phyloP scores from a whole-genome alignment of 2,888 invertebrate genomes.

The Nomada hirtipes region DNA sequence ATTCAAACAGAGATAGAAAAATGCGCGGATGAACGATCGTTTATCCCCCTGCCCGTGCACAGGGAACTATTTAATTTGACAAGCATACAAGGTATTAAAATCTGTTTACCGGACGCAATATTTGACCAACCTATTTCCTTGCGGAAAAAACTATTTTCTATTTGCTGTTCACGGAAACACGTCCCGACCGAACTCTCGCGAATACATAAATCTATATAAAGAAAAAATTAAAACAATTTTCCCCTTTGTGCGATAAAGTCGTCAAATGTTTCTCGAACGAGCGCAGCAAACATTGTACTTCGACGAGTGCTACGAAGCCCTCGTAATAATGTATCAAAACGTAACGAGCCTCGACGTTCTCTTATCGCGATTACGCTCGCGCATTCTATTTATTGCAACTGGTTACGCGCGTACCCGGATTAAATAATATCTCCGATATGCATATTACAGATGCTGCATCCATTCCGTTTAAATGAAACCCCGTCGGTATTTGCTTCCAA shows the following conservation, averaged over 20 bases:
- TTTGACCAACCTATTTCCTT: constrained; percentile 1
- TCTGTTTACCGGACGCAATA: constrained; percentile 4
- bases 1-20: background rate
- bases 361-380: constrained; percentile 47
- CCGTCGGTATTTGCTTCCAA: background rate
- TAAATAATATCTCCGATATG: constrained; percentile 60
- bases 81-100: constrained; percentile 19
- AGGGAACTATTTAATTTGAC: constrained; percentile 31
- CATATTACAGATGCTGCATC: constrained; percentile 33
- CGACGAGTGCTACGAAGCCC: background rate
- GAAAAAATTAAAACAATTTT: background rate
- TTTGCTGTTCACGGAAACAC: background rate
- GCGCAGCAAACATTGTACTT: background rate
- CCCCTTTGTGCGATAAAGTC: background rate
- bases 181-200: background rate
- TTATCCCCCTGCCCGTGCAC: background rate
- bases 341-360: constrained; percentile 11
- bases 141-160: background rate
- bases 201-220: background rate
- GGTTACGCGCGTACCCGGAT: constrained; percentile 4
- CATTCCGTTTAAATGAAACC: constrained; percentile 14
- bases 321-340: constrained; percentile 20
- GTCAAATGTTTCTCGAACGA: background rate
- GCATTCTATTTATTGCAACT: constrained; percentile 52
- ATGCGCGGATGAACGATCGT: constrained; percentile 13